Conservation (phyloP, 2,797 vertebrate genomes). For the Ctenochaetus hawaiiensis region DNA sequence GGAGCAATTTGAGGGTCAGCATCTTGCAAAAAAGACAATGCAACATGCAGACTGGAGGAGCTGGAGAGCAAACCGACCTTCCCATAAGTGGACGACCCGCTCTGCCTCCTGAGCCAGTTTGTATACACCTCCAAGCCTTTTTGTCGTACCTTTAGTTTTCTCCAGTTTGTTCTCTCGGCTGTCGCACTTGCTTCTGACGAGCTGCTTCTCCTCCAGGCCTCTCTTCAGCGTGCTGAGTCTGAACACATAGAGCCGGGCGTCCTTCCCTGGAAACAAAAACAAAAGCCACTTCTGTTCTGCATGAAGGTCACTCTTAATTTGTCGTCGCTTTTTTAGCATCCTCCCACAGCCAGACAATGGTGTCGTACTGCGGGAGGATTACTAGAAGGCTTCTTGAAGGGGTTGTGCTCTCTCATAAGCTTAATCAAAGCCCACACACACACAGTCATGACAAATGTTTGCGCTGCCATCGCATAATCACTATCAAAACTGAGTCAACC, state of each 20-base stretch:
- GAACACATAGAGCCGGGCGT: constrained; percentile 95
- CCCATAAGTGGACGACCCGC: no score
- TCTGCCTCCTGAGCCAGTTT: neutral
- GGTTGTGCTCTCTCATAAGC: constrained; percentile 36
- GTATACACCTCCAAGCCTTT: neutral
- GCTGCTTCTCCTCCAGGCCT: constrained; percentile 89
- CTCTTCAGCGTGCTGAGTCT: constrained; percentile 89
- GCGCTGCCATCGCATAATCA: constrained; percentile 49
- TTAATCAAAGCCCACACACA: constrained; percentile 58
- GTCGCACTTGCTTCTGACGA: constrained; percentile 89
- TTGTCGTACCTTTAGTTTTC: constrained; percentile 93
- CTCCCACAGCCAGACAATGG: constrained; percentile 53
- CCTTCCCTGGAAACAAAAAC: constrained; percentile 88
- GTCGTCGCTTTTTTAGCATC: constrained; percentile 42
- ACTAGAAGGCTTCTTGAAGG: constrained; percentile 55
- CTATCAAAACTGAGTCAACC: constrained; percentile 56
- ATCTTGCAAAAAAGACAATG: no score
- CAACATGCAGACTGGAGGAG: no score
- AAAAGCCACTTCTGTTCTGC: constrained; percentile 52
- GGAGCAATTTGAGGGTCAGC: no score
- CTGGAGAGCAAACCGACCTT: no score
- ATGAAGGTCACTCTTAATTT: constrained; percentile 56
- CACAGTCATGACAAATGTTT: constrained; percentile 58
- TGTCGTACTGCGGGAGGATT: constrained; percentile 41
- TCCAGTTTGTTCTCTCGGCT: constrained; percentile 97